Conservation (phyloP, 2,888 invertebrate species). For the Frankliniella fusca region DNA sequence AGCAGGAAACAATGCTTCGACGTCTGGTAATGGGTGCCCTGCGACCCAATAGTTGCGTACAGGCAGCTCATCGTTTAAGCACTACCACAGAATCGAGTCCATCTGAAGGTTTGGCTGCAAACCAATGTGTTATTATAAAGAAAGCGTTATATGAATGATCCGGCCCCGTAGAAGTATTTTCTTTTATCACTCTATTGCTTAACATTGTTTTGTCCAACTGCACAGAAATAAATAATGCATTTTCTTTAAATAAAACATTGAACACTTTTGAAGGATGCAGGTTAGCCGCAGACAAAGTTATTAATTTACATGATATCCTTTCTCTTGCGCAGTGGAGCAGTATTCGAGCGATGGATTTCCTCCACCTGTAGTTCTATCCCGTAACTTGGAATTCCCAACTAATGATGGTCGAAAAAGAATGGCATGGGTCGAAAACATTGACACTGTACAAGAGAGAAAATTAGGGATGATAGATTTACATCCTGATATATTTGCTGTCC, state of each 20-base stretch:
- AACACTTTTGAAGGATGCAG: too few relatives aligned
- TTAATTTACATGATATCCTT: too few relatives aligned
- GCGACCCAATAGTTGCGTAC: neutral
- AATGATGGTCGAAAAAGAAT: conserved; percentile 62
- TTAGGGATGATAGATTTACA: conserved; percentile 84
- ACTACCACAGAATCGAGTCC: neutral
- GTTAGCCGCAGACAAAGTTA: too few relatives aligned
- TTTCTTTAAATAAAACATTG: too few relatives aligned
- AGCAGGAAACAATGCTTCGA: neutral
- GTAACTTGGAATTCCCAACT: conserved; percentile 35
- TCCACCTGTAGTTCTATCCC: neutral
- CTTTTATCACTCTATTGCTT: neutral
- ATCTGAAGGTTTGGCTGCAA: neutral
- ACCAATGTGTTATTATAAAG: neutral
- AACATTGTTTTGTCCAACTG: neutral
- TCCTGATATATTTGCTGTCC: conserved; percentile 77
- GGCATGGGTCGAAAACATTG: conserved; percentile 82
- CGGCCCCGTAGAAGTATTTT: neutral
- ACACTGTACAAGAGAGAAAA: conserved; percentile 69
- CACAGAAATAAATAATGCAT: too few relatives aligned
- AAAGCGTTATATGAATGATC: neutral
- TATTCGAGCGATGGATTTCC: neutral
- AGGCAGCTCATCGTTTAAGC: neutral
- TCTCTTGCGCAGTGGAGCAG: too few relatives aligned
- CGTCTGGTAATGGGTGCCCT: neutral